phyloP scores from a whole-genome alignment of 2,888 invertebrate genomes.

The Cantharis lateralis region DNA sequence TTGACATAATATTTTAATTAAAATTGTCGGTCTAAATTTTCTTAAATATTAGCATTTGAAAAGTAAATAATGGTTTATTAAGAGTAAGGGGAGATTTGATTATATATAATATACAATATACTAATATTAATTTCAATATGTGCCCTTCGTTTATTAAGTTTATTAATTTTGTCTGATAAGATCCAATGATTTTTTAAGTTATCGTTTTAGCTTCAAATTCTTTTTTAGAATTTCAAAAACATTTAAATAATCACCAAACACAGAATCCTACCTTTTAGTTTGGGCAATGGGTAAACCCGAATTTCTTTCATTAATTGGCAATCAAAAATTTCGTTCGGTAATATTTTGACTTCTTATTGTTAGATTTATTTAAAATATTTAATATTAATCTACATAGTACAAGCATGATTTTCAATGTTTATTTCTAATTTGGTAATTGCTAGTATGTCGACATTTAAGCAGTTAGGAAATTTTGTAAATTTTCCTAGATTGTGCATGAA shows the following conservation, averaged over 20 bases:
- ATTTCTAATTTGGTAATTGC: slow-evolving; percentile 7
- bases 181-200: too few species aligned
- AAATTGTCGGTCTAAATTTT: neutral
- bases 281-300: too few species aligned
- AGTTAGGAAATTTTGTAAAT: slow-evolving; percentile 8
- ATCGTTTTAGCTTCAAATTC: too few species aligned
- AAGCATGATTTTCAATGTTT: neutral
- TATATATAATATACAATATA: too few species aligned
- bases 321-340: neutral
- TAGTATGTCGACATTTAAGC: slow-evolving; percentile 8
- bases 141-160: too few species aligned
- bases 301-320: too few species aligned
- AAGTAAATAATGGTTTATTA: neutral
- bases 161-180: too few species aligned
- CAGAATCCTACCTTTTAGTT: too few species aligned
- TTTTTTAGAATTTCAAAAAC: too few species aligned
- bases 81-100: too few species aligned
- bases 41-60: neutral
- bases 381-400: neutral
- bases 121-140: too few species aligned
- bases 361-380: neutral
- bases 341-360: neutral
- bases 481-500: slow-evolving; percentile 10
- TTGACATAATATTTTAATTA: neutral
- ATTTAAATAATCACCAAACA: too few species aligned